These are phyloP conservation scores for Uromys caudimaculatus DNA, from an alignment of 2,797 vertebrate genomes.

Conservation along the genomic window DNA sequence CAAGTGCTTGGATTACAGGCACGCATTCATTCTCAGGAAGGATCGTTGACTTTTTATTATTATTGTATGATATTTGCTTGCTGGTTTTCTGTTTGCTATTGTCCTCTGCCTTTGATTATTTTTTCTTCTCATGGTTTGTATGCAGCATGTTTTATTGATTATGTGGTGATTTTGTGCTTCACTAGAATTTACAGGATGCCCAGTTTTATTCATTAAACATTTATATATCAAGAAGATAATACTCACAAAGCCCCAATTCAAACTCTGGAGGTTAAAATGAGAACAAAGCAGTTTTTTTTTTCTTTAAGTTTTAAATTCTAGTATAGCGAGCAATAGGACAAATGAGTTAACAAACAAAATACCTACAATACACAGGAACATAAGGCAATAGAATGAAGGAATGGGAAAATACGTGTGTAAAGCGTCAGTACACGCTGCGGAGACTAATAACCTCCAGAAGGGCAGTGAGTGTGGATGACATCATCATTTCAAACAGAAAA, in stretches of 20 bases:
- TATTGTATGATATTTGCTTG: not conserved
- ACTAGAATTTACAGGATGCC: not conserved
- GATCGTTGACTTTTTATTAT: not conserved
- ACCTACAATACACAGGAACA: not conserved
- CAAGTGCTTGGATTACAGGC: not conserved
- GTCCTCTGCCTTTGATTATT: not conserved
- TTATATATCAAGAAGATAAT: conserved; percentile 22
- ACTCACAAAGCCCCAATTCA: not conserved
- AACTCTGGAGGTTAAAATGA: not conserved
- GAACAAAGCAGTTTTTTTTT: not conserved
- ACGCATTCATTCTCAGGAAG: not conserved
- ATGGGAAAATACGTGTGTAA: not conserved
- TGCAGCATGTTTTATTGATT: not conserved
- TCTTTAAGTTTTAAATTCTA: not conserved
- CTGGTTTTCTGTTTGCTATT: not conserved
- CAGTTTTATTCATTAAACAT: conserved; percentile 7
- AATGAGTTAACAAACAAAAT: too few species aligned
- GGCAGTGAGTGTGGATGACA: not conserved
- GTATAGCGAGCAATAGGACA: not conserved
- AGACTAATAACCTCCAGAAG: not conserved
- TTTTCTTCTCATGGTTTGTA: conserved; percentile 18
- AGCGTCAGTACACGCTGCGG: too few species aligned
- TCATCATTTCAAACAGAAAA: not conserved
- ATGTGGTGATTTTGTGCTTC: not conserved
- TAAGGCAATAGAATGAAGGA: not conserved